A percentile compares a stretch with the other conserved stretches of the same genome.
Conservation (phyloP, 2,797 vertebrate genomes). For the Bovichtus diacanthus region DNA sequence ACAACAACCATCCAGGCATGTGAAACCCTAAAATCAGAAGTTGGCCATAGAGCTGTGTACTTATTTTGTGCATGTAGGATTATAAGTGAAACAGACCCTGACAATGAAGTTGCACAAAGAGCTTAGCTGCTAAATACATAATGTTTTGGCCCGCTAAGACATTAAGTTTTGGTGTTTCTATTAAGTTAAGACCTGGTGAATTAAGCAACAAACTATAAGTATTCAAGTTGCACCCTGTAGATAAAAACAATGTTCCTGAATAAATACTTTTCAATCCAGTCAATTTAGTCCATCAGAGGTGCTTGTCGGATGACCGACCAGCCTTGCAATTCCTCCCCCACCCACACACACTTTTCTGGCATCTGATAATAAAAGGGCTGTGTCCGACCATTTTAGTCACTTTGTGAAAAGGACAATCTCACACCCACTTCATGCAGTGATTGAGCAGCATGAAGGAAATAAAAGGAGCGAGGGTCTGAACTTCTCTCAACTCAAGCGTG, state of each 20-base stretch:
- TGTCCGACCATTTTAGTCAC: too few relatives aligned
- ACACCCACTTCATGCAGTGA: too few relatives aligned
- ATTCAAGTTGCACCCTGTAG: too few relatives aligned
- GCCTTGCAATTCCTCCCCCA: too few relatives aligned
- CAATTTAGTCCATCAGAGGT: background rate
- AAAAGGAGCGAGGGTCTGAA: too few relatives aligned
- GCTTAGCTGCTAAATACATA: background rate
- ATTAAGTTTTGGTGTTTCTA: background rate
- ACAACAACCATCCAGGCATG: constrained; percentile 13
- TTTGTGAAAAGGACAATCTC: background rate
- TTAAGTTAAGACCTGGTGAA: background rate
- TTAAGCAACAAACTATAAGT: background rate
- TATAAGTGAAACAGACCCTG: background rate
- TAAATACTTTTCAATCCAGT: background rate
- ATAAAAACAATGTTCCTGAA: too few relatives aligned
- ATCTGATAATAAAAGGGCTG: too few relatives aligned
- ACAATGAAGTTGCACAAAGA: background rate
- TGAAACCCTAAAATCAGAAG: background rate
- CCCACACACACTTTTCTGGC: too few relatives aligned
- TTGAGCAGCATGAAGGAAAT: too few relatives aligned
- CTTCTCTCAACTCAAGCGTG: too few relatives aligned
- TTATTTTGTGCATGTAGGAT: background rate
- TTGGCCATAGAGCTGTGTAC: background rate
- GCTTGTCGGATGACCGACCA: background rate
- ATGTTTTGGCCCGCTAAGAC: constrained; percentile 3